Evolutionary conservation across 2,113 vertebrate genomes (phyloP), one percentile per base, ranked within the genome.

Genomic region (Otocyon megalotis): DNA sequence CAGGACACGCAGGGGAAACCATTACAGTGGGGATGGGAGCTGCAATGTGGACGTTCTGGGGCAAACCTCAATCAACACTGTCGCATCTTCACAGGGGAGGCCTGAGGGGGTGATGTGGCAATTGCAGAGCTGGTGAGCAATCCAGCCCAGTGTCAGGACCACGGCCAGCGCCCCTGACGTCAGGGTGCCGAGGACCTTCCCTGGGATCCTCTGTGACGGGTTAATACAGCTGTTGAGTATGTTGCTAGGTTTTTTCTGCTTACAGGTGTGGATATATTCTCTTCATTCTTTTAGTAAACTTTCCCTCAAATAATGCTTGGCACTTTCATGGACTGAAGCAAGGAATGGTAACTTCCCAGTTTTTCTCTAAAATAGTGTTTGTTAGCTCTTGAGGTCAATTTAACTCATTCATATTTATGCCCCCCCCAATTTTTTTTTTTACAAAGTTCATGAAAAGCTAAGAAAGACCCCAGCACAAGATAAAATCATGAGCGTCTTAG

Each of bases 101-200:
- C 20, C 32, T 0, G 53, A 67, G 53, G 24, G 60, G 32, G 19
- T 3, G 8, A 17, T 28, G 50, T 12, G 2, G 50, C 5, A 1
- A 4, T 0, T 3, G 9, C 37, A 35, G 35, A 10, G 0, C 11
- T 20, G 17, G 72, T 24, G 53, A 86, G 74, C 0, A 0, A 28
- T 28, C 6, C 60, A 86, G 48, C 17, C 16, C 35, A 0, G 13
- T 7, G 3, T 71, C 88, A 80, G 81, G 32, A 86, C 88, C 19
- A 26, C 0, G 62, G 94, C 72, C 72, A 62, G 88, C 16, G 12
- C 80, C 43, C 43, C 43, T 43, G 43, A 43, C 43, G 43, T 43
- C 6, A 43, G 43, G 43, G 43, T 43, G 43, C 43, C 6, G 43
- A 4, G 43, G 43, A 43, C 6, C 43, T 43, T 43, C 43, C 5